Evolutionary conservation across 2,888 invertebrate species (phyloP), one percentile per base, ranked within the genome.

Genomic region (Dinocampus coccinellae): DNA sequence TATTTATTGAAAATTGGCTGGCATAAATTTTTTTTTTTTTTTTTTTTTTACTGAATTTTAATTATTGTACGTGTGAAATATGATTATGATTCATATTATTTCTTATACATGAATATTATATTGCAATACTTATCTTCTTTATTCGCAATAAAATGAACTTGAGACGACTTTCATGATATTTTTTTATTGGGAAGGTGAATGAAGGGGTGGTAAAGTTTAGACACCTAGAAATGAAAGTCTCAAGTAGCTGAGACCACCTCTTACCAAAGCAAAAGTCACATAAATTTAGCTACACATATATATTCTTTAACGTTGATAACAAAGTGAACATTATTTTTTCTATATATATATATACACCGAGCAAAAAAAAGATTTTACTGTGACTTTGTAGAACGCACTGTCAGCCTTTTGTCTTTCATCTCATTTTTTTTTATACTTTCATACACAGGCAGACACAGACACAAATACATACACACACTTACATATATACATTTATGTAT

Each of bases 291-390:
- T n/a, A n/a, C n/a, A n/a, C n/a, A 47, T 47, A 6, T 47, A 47
- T 47, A n/a, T 47, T 29, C n/a, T 39, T n/a, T 47, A 16, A 47
- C 47, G n/a, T 16, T 47, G 16, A 47, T 47, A 47, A 64, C 34
- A 64, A 53, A 64, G 53, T 53, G 53, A 34, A 26, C 24, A 65
- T 65, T 34, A 55, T 29, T 36, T 47, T 47, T 16, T 16, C 47
- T 16, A 7, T 47, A 55, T 16, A 24, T 39, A 7, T 34, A 34
- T 36, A n/a, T n/a, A n/a, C n/a, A n/a, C n/a, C n/a, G n/a, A 53
- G 20, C n/a, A 3, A n/a, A 4, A 47, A 7, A 47, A 47, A 16
- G 6, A 20, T 47, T n/a, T 26, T 55, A 33, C 22, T 39, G 39
- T 55, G 57, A 39, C 36, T 66, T 26, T 36, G 39, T 3, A 34